Conservation (phyloP, 2,888 invertebrate species). For the Tetranychus truncatus region DNA sequence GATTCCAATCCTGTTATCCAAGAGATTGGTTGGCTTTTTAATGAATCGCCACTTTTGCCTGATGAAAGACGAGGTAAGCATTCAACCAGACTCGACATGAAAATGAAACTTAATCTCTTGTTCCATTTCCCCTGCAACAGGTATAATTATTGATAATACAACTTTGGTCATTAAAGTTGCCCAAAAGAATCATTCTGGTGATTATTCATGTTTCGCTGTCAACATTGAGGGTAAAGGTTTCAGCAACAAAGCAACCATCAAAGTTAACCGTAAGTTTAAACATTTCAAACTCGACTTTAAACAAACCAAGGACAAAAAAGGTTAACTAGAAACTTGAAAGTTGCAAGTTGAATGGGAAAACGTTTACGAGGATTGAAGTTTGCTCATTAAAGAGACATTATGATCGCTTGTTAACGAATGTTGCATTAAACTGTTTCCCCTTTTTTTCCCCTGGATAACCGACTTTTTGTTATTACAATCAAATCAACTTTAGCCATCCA, state of each 20-base stretch:
- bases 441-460: no score
- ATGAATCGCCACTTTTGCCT: not conserved
- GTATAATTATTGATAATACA: constrained; percentile 11
- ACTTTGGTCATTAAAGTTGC: constrained; percentile 8
- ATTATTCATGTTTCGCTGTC: constrained; percentile 12
- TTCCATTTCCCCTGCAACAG: not conserved
- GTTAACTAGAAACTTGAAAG: no score
- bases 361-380: no score
- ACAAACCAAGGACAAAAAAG: no score
- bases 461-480: no score
- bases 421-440: no score
- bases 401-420: no score
- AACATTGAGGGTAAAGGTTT: constrained; percentile 8
- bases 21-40: constrained; percentile 4
- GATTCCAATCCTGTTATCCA: constrained; percentile 7
- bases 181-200: constrained; percentile 1
- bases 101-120: not conserved
- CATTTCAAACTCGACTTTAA: no score
- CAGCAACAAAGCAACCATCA: constrained; percentile 5
- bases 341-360: no score
- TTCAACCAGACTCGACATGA: no score
- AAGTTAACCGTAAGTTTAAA: constrained; percentile 7
- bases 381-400: no score
- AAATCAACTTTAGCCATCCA: no score
- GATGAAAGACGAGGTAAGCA: constrained; percentile 3